These are phyloP conservation scores for Chionoecetes opilio DNA, from an alignment of 1,140 invertebrate species.

Conservation along the genomic window DNA sequence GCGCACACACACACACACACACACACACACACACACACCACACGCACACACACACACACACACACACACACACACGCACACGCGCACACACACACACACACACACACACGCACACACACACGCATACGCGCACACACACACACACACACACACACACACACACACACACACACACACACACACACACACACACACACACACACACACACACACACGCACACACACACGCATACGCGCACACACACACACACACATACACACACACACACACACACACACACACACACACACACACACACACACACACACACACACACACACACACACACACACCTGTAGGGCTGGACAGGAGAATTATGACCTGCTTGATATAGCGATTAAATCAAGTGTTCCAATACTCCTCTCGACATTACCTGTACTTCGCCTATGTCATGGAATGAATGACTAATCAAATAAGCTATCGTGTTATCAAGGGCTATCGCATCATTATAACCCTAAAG, in stretches of 20 bases:
- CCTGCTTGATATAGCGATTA: constrained; percentile 15
- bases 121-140: background rate
- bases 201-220: constrained; percentile 9
- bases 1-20: too few species aligned
- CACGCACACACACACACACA: too few species aligned
- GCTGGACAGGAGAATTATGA: background rate
- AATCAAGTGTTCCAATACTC: background rate
- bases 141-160: constrained; percentile 25
- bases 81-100: background rate
- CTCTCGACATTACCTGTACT: background rate
- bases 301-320: constrained; percentile 8
- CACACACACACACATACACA: constrained; percentile 18
- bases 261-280: constrained; percentile 27
- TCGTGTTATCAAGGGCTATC: too few species aligned
- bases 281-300: constrained; percentile 22
- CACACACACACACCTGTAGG: background rate
- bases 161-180: constrained; percentile 25
- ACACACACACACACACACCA: too few species aligned
- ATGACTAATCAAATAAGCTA: constrained; percentile 12
- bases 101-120: constrained; percentile 25
- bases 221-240: background rate
- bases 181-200: constrained; percentile 25
- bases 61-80: too few species aligned
- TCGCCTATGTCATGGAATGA: background rate
- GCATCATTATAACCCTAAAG: background rate